phyloP scores from a whole-genome alignment of 2,113 vertebrate genomes.

The Lamprotornis superbus region DNA sequence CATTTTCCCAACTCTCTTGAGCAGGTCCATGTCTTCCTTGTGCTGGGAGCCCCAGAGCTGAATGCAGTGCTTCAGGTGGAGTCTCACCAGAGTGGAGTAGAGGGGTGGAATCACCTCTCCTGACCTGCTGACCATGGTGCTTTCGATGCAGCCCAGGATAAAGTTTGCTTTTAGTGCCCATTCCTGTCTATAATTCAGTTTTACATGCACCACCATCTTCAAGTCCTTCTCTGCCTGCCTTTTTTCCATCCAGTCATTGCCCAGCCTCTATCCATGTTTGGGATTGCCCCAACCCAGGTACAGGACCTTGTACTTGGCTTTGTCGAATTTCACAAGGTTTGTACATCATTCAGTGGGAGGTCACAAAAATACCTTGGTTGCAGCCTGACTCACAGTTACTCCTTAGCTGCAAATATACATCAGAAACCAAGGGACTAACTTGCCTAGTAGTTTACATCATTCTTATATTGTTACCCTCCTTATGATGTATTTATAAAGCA shows the following conservation, averaged over 20 bases:
- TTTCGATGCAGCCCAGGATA: neutral
- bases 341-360: neutral
- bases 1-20: neutral
- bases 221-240: neutral
- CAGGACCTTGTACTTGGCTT: neutral
- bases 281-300: neutral
- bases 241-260: neutral
- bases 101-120: neutral
- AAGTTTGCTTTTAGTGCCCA: neutral
- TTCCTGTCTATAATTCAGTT: neutral
- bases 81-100: fast-evolving
- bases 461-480: neutral
- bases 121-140: fast-evolving
- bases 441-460: neutral
- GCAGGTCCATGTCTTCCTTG: neutral
- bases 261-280: neutral
- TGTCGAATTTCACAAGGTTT: neutral
- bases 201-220: neutral
- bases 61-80: fast-evolving
- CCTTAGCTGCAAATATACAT: neutral
- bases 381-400: neutral
- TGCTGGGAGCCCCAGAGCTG: neutral
- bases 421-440: neutral
- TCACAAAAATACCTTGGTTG: neutral
- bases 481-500: neutral